Evolutionary conservation across 2,888 invertebrate species (phyloP), one percentile per base, ranked within the genome.

Genomic region (Nephrotoma appendiculata): DNA sequence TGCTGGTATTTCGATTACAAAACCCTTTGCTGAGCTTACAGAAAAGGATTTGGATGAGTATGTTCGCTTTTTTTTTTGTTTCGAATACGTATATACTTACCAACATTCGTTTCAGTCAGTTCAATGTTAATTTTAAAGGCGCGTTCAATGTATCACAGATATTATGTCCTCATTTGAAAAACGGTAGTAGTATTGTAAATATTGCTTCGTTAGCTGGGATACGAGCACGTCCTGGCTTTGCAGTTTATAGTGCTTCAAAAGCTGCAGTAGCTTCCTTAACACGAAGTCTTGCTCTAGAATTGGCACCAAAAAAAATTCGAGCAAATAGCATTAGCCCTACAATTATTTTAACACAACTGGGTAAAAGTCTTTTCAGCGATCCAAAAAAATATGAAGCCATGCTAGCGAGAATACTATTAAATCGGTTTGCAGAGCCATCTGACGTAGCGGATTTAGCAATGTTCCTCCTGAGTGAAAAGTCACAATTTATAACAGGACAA

Each of bases 271-370:
- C 99, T 89, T 94, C 95, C 57, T 92, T 98, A 87, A 96, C 97
- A 0, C 94, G 95, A 89, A 94, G 95, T 0, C 95, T 98, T 94
- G 98, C 98, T 0, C 90, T 96, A 84, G 98, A 99, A 92, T 92
- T 98, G 41, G 98, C 98, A 0, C 94, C 94, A 0, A 93, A 95
- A 88, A 94, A 95, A 52, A 98, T 99, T 89, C 94, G 99, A 31
- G 96, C 96, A 0, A 99, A 99, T 91, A 93, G 95, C n/a, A 95
- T 99, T 0, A 98, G 98, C 91, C 99, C 99, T 0, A 99, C 98
- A 0, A 98, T 98, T 0, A 96, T 98, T n/a, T 92, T 98, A 93
- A 99, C 99, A 0, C 96, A 95, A 86, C 95, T 99, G 96, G 98
- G 98, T 0, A 93, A 93, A 88, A 91, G 93, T 11, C 95, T 94